Evolutionary conservation across 2,113 vertebrate genomes (phyloP).

Genomic region (Nesogale talazaci): DNA sequence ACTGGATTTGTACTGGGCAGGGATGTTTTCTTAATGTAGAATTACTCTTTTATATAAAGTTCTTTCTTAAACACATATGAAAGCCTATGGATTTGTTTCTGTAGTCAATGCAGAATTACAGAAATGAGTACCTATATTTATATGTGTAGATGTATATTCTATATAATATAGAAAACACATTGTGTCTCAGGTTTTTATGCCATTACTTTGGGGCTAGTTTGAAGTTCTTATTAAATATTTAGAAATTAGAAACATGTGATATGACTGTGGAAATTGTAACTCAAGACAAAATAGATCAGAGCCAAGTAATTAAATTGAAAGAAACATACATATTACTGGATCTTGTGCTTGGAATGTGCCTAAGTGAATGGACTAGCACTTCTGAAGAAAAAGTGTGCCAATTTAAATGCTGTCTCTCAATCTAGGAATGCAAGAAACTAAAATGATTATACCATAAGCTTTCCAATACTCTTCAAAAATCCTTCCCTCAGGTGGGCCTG

Average conservation of each 20-base stretch:
- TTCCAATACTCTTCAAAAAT: neutral
- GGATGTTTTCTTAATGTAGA: too few species aligned
- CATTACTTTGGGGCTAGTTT: conserved; percentile 24
- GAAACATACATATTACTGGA: neutral
- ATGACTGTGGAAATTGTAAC: neutral
- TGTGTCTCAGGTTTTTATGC: neutral
- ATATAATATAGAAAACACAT: neutral
- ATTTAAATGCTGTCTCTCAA: neutral
- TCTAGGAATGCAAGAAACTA: neutral
- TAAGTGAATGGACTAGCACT: conserved; percentile 1
- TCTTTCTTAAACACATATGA: too few species aligned
- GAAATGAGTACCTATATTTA: neutral
- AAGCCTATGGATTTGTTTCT: too few species aligned
- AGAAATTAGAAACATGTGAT: conserved; percentile 5
- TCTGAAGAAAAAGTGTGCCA: conserved; percentile 8
- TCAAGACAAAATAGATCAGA: neutral
- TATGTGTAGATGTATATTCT: neutral
- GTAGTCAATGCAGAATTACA: too few species aligned
- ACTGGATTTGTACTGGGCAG: too few species aligned
- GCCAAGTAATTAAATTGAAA: conserved; percentile 21
- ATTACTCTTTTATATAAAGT: too few species aligned
- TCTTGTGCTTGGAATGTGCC: neutral
- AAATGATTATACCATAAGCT: conserved; percentile 32
- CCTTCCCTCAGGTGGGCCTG: neutral
- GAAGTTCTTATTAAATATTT: conserved; percentile 15